Conservation (phyloP, 2,888 invertebrate genomes). For the Acronicta leporina region DNA sequence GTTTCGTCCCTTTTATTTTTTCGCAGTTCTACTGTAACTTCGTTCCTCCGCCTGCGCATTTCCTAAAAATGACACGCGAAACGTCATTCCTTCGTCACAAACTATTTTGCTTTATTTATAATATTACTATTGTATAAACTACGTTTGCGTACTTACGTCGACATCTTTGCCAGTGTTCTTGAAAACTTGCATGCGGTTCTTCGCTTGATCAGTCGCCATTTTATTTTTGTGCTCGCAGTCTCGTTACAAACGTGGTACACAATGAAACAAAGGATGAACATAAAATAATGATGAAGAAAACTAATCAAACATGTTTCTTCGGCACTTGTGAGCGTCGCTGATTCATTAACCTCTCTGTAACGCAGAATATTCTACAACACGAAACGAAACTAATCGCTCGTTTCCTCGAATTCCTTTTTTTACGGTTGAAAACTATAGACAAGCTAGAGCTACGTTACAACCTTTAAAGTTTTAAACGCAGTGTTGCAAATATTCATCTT, state of each 20-base stretch:
- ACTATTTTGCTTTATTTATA: conserved; percentile 19
- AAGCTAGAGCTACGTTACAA: conserved; percentile 58
- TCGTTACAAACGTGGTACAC: conserved; percentile 77
- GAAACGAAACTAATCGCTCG: conserved; percentile 73
- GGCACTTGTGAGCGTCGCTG: conserved; percentile 77
- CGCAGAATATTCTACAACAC: conserved; percentile 80
- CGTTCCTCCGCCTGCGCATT: conserved; percentile 98
- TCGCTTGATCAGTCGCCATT: conserved; percentile 94
- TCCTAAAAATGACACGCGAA: conserved; percentile 90
- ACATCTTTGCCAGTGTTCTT: conserved; percentile 99
- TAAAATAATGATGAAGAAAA: conserved; percentile 75
- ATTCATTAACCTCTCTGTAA: conserved; percentile 79
- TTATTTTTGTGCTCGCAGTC: conserved; percentile 86
- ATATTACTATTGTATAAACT: conserved; percentile 24
- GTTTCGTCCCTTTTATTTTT: conserved; percentile 99
- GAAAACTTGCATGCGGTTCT: conserved; percentile 97
- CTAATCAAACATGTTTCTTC: conserved; percentile 84
- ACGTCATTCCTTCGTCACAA: conserved; percentile 43
- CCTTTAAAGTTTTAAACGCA: conserved; percentile 1
- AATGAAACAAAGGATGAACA: conserved; percentile 82
- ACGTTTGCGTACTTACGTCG: conserved; percentile 93
- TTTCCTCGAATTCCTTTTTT: conserved; percentile 75
- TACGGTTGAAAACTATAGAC: conserved; percentile 63
- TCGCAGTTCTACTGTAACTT: conserved; percentile 98
- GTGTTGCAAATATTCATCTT: conserved; percentile 46